phyloP scores from a whole-genome alignment of 1,140 invertebrate species.

The Pogonus chalceus region DNA sequence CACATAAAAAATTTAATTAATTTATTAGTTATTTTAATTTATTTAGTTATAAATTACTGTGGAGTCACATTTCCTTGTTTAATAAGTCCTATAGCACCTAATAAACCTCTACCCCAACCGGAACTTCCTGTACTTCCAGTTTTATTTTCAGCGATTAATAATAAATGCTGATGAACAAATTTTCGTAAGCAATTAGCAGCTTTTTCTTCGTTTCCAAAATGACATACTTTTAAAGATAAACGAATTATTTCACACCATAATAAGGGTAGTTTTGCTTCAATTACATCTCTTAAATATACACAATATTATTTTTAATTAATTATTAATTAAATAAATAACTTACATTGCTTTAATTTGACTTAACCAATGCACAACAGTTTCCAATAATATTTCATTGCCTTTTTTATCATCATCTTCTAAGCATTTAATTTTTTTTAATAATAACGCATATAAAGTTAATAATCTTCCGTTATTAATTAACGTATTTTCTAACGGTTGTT shows the following conservation, averaged over 20 bases:
- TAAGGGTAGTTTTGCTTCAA: constrained; percentile 29
- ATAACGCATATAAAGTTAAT: constrained; percentile 28
- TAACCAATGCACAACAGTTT: constrained; percentile 27
- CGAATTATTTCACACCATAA: constrained; percentile 28
- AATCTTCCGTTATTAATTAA: constrained; percentile 23
- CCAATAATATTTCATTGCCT: constrained; percentile 22
- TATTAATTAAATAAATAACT: constrained; percentile 2
- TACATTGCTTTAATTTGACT: constrained; percentile 29
- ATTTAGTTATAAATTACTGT: constrained; percentile 19
- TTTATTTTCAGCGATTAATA: constrained; percentile 26
- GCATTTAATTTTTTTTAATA: constrained; percentile 26
- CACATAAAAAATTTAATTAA: constrained; percentile 8
- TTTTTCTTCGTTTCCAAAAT: constrained; percentile 21
- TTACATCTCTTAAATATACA: constrained; percentile 18
- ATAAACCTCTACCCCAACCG: constrained; percentile 27
- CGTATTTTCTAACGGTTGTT: constrained; percentile 23
- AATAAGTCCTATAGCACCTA: constrained; percentile 30
- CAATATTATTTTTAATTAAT: constrained; percentile 4
- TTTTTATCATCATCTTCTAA: constrained; percentile 18
- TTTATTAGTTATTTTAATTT: neutral
- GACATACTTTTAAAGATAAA: constrained; percentile 21
- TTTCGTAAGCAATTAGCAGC: constrained; percentile 23
- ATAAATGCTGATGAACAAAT: constrained; percentile 24
- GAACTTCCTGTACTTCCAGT: constrained; percentile 9
- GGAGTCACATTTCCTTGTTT: constrained; percentile 23